A percentile compares a stretch with the other conserved stretches of the same genome.
Evolutionary conservation across 2,113 vertebrate species (phyloP).

Genomic region (Pandion haliaetus): DNA sequence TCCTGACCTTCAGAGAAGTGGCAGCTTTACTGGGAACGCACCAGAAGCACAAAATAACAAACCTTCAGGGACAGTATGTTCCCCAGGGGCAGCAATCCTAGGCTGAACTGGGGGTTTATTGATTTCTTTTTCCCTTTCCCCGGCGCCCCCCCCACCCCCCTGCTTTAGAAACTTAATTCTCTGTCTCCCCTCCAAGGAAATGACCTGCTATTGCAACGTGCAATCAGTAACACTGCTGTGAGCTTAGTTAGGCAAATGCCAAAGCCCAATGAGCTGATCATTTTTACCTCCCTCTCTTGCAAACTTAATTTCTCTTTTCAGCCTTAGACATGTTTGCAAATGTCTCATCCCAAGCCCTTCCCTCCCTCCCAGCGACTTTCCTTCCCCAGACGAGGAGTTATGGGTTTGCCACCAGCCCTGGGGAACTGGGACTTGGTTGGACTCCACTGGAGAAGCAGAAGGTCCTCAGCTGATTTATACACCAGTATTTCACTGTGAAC

Average conservation of each 20-base stretch:
- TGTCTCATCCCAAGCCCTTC: background rate
- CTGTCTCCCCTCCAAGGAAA: conserved; percentile 38
- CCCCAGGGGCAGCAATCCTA: background rate
- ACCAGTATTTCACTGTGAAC: background rate
- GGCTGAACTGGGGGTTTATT: background rate
- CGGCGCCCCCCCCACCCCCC: too few species aligned
- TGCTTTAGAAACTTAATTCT: background rate
- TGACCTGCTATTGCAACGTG: background rate
- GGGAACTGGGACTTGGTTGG: background rate
- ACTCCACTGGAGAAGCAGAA: background rate
- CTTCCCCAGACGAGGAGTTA: background rate
- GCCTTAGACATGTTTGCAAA: background rate
- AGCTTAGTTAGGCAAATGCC: background rate
- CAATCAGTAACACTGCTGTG: accelerated
- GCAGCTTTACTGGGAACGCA: background rate
- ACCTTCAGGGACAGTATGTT: background rate
- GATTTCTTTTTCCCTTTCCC: too few species aligned
- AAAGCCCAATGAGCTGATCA: background rate
- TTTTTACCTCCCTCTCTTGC: background rate
- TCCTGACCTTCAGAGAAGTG: background rate
- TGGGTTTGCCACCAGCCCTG: background rate
- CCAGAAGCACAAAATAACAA: background rate
- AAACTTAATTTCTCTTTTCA: background rate
- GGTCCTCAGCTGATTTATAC: background rate
- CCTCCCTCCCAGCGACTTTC: background rate